These are phyloP conservation scores for Hexactinellida sp. DNA, from an alignment of 37 sponge, comb jelly and placozoan species.

Conservation along the genomic window DNA sequence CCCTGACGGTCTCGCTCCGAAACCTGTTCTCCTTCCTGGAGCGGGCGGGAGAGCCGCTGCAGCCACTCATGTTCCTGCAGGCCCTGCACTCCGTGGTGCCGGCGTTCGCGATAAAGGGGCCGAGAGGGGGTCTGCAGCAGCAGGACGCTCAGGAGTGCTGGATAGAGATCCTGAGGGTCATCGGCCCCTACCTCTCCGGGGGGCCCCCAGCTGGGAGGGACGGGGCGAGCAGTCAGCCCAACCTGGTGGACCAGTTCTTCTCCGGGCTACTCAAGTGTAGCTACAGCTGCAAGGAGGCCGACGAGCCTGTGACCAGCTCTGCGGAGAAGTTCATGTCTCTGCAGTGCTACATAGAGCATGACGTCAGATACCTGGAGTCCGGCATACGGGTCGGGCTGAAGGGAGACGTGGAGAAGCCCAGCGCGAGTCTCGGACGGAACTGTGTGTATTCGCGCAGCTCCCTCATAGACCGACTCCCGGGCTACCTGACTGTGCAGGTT, in stretches of 20 bases:
- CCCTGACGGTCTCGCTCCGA: not conserved
- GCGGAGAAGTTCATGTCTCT: not conserved
- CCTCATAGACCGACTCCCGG: slow-evolving; percentile 60
- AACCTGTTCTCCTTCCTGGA: slow-evolving; percentile 21
- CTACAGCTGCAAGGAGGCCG: not conserved
- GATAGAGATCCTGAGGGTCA: slow-evolving; percentile 41
- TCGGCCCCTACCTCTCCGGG: slow-evolving; percentile 23
- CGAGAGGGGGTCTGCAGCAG: slow-evolving; percentile 49
- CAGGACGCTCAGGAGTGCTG: slow-evolving; percentile 99
- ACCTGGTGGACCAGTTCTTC: not conserved
- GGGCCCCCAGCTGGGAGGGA: slow-evolving; percentile 13
- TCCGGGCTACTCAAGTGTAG: not conserved
- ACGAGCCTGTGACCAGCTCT: not conserved
- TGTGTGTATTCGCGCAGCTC: slow-evolving; percentile 64
- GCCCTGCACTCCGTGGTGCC: slow-evolving; percentile 64
- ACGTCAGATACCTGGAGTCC: not conserved
- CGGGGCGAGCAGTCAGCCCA: not conserved
- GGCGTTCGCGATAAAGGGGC: slow-evolving; percentile 69
- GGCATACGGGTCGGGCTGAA: slow-evolving; percentile 39
- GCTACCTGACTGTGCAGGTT: slow-evolving; percentile 80
- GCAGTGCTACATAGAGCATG: slow-evolving; percentile 12
- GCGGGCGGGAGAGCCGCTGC: slow-evolving; percentile 52
- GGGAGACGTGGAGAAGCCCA: slow-evolving; percentile 64
- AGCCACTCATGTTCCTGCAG: slow-evolving; percentile 42
- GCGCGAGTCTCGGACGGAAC: slow-evolving; percentile 56